Percentiles rank a stretch among this genome's conserved stretches.
Conservation (phyloP, 2,888 invertebrate species). For the Scaeva pyrastri region DNA sequence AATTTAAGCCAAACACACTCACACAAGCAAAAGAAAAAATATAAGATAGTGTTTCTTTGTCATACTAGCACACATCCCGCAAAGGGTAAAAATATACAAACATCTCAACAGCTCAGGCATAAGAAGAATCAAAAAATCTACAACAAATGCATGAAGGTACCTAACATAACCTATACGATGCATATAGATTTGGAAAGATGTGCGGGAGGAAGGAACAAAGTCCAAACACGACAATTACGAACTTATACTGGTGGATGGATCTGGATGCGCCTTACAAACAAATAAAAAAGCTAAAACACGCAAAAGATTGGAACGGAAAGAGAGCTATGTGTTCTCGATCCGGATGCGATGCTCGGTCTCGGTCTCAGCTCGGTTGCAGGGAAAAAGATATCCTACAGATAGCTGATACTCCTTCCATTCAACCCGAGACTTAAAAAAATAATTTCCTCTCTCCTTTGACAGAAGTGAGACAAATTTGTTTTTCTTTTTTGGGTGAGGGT, state of each 20-base stretch:
- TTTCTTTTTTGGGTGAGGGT: not conserved
- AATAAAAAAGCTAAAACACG: not conserved
- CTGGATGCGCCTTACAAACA: slow-evolving; percentile 1
- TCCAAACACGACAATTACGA: not conserved
- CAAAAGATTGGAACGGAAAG: not conserved
- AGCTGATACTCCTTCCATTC: not conserved
- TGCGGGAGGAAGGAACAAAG: not conserved
- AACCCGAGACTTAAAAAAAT: not conserved
- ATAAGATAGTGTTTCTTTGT: slow-evolving; percentile 40
- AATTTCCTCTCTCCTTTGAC: not conserved
- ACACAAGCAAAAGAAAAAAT: not conserved
- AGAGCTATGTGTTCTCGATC: not conserved
- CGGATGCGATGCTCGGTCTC: not conserved
- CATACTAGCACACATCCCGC: slow-evolving; percentile 6
- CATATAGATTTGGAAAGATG: not conserved
- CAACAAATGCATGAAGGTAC: slow-evolving; percentile 28
- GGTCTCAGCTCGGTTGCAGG: not conserved
- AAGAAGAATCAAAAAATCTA: slow-evolving; percentile 31
- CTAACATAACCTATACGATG: too few relatives aligned
- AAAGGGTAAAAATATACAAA: slow-evolving; percentile 13
- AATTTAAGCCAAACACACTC: slow-evolving; percentile 16
- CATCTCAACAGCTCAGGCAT: slow-evolving; percentile 8
- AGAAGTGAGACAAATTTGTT: not conserved
- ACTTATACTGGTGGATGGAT: slow-evolving; percentile 11
- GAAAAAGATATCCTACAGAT: slow-evolving; percentile 1